phyloP scores from a whole-genome alignment of 2,888 invertebrate species.

The Mycalesis mineus region DNA sequence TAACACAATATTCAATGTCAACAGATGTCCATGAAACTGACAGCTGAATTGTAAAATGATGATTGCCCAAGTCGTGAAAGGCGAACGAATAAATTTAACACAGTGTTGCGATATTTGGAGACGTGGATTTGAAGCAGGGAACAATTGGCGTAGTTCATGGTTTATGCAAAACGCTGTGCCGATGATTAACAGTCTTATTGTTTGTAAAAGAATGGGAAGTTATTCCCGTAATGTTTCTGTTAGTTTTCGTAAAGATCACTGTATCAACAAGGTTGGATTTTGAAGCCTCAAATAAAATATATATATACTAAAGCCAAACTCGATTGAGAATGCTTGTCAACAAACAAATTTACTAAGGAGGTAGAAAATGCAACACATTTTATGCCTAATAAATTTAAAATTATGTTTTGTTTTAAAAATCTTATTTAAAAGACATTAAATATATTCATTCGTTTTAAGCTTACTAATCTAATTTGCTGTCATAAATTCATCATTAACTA shows the following conservation, averaged over 20 bases:
- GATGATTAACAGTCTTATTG: conserved; percentile 5
- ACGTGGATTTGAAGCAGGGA: not conserved
- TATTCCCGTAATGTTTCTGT: not conserved
- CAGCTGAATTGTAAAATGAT: not conserved
- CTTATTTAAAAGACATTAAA: too few species aligned
- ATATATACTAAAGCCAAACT: too few species aligned
- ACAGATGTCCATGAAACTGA: not conserved
- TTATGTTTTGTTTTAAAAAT: too few species aligned
- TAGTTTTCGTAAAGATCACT: not conserved
- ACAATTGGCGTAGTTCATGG: conserved; percentile 4
- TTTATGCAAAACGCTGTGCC: conserved; percentile 12
- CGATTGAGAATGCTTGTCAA: too few species aligned
- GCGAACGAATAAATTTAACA: not conserved
- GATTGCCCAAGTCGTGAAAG: not conserved
- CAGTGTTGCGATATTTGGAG: not conserved
- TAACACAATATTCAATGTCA: not conserved
- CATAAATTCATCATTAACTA: too few species aligned
- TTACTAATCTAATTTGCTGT: too few species aligned
- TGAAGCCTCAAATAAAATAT: too few species aligned
- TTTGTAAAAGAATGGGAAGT: conserved; percentile 2
- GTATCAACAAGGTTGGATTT: not conserved
- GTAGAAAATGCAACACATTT: too few species aligned
- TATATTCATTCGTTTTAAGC: too few species aligned
- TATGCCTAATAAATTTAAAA: too few species aligned
- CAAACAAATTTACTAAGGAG: too few species aligned